Conservation (phyloP, 1,140 invertebrate genomes). For the Drosophila quadrilineata region DNA sequence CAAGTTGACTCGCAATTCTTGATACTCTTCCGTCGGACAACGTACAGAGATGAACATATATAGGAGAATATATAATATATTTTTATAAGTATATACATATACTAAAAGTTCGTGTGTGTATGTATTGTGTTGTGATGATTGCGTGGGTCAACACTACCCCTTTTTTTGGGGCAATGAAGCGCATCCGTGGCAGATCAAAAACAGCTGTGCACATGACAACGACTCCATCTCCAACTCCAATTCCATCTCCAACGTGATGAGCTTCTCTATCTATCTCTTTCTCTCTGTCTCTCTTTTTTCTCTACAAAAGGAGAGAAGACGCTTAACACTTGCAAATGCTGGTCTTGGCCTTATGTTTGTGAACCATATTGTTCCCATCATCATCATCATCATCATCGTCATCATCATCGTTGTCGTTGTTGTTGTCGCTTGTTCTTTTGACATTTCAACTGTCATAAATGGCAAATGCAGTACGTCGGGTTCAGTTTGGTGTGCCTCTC, state of each 20-base stretch:
- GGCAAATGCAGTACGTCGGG: conserved; percentile 70
- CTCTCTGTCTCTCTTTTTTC: no score
- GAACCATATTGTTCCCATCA: no score
- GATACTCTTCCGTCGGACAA: no score
- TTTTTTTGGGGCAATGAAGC: conserved; percentile 52
- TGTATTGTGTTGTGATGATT: not conserved
- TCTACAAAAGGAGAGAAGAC: conserved; percentile 46
- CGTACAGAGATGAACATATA: no score
- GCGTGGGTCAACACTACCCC: conserved; percentile 32
- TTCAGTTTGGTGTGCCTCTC: conserved; percentile 6
- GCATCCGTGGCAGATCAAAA: conserved; percentile 69
- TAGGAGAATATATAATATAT: no score
- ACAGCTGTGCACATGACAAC: conserved; percentile 58
- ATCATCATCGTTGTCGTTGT: conserved; percentile 4
- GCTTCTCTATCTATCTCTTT: conserved; percentile 6
- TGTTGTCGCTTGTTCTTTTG: conserved; percentile 59
- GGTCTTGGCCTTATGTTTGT: conserved; percentile 41
- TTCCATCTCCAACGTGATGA: not conserved
- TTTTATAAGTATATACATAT: no score
- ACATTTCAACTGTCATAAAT: conserved; percentile 80
- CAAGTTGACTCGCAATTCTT: no score
- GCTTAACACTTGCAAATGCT: conserved; percentile 71
- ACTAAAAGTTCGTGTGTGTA: not conserved
- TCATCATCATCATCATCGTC: not conserved
- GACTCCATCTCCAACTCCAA: conserved; percentile 3